Evolutionary conservation across 2,888 invertebrate genomes (phyloP).

Genomic region (Netelia melanura): DNA sequence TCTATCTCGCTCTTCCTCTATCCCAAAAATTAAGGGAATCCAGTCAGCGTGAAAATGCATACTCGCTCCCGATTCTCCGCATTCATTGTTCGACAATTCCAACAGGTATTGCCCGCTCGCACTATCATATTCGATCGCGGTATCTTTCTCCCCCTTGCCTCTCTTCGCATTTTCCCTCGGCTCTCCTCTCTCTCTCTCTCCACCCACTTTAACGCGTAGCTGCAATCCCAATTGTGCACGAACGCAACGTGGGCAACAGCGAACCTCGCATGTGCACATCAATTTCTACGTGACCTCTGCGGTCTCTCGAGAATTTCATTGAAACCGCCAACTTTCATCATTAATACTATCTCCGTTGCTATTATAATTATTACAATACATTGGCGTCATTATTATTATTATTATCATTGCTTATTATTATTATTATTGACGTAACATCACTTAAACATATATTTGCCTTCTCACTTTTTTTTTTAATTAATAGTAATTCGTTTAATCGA

Average conservation of each 20-base stretch:
- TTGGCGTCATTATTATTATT: not conserved
- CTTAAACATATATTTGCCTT: too few species aligned
- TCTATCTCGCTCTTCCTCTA: constrained; percentile 17
- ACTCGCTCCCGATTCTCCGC: constrained; percentile 59
- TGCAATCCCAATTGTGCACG: constrained; percentile 6
- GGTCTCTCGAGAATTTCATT: not conserved
- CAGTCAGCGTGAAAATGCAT: constrained; percentile 74
- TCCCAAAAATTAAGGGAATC: constrained; percentile 77
- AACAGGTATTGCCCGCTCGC: constrained; percentile 58
- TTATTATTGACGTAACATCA: too few species aligned
- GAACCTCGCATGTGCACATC: not conserved
- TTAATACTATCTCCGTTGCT: not conserved
- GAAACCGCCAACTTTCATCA: not conserved
- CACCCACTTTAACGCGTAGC: not conserved
- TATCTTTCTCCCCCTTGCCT: constrained; percentile 24
- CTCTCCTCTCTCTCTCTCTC: not conserved
- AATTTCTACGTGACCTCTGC: not conserved
- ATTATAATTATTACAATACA: not conserved
- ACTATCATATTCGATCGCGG: constrained; percentile 12
- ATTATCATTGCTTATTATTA: not conserved
- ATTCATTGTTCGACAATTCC: constrained; percentile 62
- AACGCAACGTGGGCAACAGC: constrained; percentile 13
- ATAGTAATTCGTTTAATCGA: too few species aligned
- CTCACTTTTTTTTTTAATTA: too few species aligned
- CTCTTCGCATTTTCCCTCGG: constrained; percentile 30